phyloP scores from a whole-genome alignment of 2,888 invertebrate species.

The Acrobasis suavella region DNA sequence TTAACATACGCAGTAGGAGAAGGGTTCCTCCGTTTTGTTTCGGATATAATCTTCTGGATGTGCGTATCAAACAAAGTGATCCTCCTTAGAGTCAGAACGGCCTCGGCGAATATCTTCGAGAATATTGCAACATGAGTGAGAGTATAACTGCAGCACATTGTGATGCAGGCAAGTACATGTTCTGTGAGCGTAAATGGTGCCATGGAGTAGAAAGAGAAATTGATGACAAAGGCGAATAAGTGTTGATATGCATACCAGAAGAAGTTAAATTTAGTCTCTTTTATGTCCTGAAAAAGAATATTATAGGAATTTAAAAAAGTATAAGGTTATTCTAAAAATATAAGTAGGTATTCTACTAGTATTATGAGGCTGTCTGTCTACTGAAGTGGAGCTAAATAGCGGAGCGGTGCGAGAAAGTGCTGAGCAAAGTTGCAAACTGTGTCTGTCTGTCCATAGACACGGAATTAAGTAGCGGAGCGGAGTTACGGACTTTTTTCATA shows the following conservation, averaged over 20 bases:
- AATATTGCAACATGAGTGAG: constrained; percentile 45
- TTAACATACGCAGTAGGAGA: constrained; percentile 40
- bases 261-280: constrained; percentile 29
- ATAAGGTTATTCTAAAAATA: no score
- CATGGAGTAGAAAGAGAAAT: constrained; percentile 42
- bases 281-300: no score
- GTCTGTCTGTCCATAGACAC: no score
- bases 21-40: constrained; percentile 59
- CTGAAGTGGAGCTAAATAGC: no score
- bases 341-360: no score
- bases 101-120: constrained; percentile 62
- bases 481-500: no score
- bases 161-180: constrained; percentile 40
- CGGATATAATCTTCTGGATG: constrained; percentile 50
- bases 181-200: constrained; percentile 52
- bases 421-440: no score
- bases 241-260: constrained; percentile 42
- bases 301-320: no score
- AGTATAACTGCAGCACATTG: constrained; percentile 47
- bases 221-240: constrained; percentile 45
- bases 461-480: no score
- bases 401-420: no score
- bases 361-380: no score
- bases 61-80: constrained; percentile 45
- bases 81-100: constrained; percentile 45